Base-by-base conservation (phyloP, 2,797 vertebrate genomes). In the Syncerus caffer region DNA sequence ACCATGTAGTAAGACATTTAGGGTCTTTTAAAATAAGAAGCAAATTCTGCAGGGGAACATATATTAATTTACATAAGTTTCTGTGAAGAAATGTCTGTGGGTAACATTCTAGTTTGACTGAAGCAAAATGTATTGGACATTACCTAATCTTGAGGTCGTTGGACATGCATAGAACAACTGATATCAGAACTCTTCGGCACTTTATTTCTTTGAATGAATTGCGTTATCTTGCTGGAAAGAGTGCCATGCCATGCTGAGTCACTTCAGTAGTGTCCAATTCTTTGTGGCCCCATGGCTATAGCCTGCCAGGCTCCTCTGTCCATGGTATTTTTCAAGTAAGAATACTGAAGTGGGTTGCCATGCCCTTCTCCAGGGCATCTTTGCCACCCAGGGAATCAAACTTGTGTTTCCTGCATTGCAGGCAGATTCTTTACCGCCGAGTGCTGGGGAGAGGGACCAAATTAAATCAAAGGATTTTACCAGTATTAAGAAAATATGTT, bases 21-120 rank as follows among this genome's bases (percentile, higher is more conserved):
- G 79, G 16, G 13, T 53, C n/a, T 89, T 97, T 93, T 38, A 90
- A 90, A 74, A 79, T 27, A n/a, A 47, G 11, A 74, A 86, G 23
- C 71, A 85, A 92, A 85, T 62, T 85, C 71, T 88, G 7, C 53
- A 80, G 17, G 87, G 71, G n/a, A 92, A 60, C 7, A 83, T 50
- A 31, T 16, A 31, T 71, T 60, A 38, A 21, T 89, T 92, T 50
- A 58, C 45, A 5, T 45, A 96, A 51, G 38, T 90, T 84, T 86
- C 92, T 83, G 6, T 51, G n/a, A 96, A 93, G 62, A 93, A 79
- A 23, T 57, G 19, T 82, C 53, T 89, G 3, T 31, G 89, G 25
- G 27, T 47, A 84, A 42, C 53, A 19, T 42, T 21, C 14, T 42
- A 55, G 58, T 45, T 93, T 84, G 38, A 12, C 82, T n/a, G 15